Percentiles rank a stretch among this genome's conserved stretches.
Evolutionary conservation across 1,140 invertebrate genomes (phyloP).

Genomic region (Pseudomyrmex pallidus): DNA sequence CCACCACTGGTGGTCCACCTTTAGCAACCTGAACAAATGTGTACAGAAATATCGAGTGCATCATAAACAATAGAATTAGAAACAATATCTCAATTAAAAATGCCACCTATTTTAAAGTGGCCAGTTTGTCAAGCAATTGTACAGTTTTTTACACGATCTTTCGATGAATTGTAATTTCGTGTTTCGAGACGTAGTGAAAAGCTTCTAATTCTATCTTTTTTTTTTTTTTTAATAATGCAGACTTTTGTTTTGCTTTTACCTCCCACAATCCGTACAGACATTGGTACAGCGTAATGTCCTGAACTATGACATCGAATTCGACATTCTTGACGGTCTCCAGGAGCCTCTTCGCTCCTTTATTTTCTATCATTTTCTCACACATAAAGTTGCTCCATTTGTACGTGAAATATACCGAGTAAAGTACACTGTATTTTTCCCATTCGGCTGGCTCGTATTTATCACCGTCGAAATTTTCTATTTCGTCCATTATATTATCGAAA

Average conservation of each 20-base stretch:
- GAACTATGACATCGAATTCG: conserved; percentile 51
- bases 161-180: no score
- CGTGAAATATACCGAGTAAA: background rate
- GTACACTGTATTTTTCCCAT: background rate
- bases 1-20: conserved; percentile 34
- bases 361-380: background rate
- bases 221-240: no score
- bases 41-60: background rate
- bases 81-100: no score
- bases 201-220: no score
- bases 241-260: conserved; percentile 17
- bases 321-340: conserved; percentile 39
- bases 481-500: background rate
- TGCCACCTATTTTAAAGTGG: no score
- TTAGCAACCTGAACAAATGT: conserved; percentile 38
- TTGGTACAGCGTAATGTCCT: background rate
- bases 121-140: no score
- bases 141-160: no score
- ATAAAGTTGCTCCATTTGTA: background rate
- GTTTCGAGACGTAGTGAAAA: no score
- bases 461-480: background rate
- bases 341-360: conserved; percentile 1
- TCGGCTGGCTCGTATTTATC: background rate
- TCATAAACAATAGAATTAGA: background rate
- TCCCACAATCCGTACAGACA: conserved; percentile 49